Evolutionary conservation across 2,888 invertebrate species (phyloP).

Genomic region (Cyclophora albipunctata): DNA sequence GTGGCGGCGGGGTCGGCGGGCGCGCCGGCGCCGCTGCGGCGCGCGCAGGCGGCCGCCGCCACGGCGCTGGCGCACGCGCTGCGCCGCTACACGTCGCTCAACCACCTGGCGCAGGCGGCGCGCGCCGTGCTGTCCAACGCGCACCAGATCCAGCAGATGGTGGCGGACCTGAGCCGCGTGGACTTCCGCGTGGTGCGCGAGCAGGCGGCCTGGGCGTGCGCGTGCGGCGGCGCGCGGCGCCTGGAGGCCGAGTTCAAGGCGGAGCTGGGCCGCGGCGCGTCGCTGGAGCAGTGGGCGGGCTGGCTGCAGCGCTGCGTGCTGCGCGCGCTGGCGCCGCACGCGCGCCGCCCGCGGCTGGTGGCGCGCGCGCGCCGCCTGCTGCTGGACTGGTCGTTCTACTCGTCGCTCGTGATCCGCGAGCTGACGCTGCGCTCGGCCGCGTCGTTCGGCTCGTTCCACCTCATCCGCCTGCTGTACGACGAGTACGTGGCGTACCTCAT

Average conservation of each 20-base stretch:
- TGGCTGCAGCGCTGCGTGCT: conserved; percentile 98
- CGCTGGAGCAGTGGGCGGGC: conserved; percentile 97
- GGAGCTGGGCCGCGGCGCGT: conserved; percentile 93
- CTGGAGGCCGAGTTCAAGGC: conserved; percentile 94
- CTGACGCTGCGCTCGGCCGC: conserved; percentile 93
- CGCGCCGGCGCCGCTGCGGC: conserved; percentile 86
- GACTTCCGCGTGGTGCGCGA: conserved; percentile 98
- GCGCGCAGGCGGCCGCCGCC: conserved; percentile 88
- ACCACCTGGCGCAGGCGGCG: conserved; percentile 97
- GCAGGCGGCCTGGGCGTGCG: conserved; percentile 96
- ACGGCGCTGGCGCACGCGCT: conserved; percentile 96
- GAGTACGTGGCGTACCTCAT: conserved; percentile 99
- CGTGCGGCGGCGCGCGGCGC: conserved; percentile 87
- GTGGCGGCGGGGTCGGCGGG: conserved; percentile 88
- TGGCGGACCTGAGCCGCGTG: conserved; percentile 95
- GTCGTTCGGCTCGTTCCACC: conserved; percentile 99
- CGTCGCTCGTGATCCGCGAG: conserved; percentile 98
- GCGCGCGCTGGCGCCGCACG: conserved; percentile 90
- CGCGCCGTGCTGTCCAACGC: conserved; percentile 96
- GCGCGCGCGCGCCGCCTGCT: conserved; percentile 85
- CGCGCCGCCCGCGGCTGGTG: conserved; percentile 87
- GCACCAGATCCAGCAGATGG: conserved; percentile 96
- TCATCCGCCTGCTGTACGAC: conserved; percentile 97
- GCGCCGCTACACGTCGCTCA: conserved; percentile 96
- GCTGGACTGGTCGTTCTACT: conserved; percentile 99